These are phyloP conservation scores for Hemiscyllium ocellatum DNA, from an alignment of 2,113 vertebrate genomes.

Conservation along the genomic window DNA sequence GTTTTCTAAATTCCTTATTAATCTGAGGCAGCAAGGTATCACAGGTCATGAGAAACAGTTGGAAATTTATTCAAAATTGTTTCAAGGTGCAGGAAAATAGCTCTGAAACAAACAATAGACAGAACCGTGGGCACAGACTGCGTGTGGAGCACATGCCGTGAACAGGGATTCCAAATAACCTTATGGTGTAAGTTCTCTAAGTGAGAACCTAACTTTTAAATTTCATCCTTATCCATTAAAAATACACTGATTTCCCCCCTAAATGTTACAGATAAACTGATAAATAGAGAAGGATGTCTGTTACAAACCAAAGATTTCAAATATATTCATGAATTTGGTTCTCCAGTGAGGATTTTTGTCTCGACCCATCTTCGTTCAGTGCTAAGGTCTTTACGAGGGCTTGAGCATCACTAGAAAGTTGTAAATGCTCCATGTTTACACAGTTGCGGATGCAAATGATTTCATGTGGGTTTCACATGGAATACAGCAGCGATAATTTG, in stretches of 20 bases:
- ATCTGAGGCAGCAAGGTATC: not conserved
- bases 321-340: not conserved
- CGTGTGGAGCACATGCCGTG: no score
- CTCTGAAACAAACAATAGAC: not conserved
- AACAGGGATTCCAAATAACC: not conserved
- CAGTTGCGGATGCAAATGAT: not conserved
- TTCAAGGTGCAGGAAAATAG: not conserved
- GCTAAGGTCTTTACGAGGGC: not conserved
- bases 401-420: not conserved
- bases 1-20: not conserved
- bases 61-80: not conserved
- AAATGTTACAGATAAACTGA: conserved; percentile 26
- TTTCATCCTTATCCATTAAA: conserved; percentile 11
- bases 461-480: not conserved
- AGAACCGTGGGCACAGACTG: not conserved
- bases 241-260: not conserved
- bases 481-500: not conserved
- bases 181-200: conserved; percentile 24
- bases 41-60: not conserved
- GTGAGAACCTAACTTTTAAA: conserved; percentile 23
- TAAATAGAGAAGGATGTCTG: conserved; percentile 16
- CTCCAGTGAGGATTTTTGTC: not conserved
- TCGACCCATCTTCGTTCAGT: not conserved
- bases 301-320: not conserved
- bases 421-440: not conserved